phyloP scores from a whole-genome alignment of 2,113 vertebrate species.

The Chaetodon trifascialis region DNA sequence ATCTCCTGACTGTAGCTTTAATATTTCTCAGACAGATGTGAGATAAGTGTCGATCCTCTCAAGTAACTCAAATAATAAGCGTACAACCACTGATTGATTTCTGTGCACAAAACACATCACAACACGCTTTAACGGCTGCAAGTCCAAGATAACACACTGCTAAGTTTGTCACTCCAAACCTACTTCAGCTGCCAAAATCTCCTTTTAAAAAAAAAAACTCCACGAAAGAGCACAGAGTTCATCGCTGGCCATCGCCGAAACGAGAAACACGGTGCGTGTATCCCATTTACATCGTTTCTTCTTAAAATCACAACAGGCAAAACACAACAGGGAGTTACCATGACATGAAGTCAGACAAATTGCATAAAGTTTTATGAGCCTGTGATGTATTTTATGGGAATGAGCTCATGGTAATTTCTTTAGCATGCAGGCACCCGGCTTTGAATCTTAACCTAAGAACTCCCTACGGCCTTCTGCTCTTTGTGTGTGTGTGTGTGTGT shows the following conservation, averaged over 20 bases:
- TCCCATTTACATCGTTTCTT: constrained; percentile 16
- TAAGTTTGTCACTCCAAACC: not conserved
- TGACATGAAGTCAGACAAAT: constrained; percentile 47
- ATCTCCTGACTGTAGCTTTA: not conserved
- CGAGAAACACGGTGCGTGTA: not conserved
- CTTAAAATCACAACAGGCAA: constrained; percentile 38
- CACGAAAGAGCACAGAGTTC: not conserved
- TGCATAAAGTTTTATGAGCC: constrained; percentile 62
- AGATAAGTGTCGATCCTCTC: not conserved
- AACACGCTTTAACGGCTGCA: constrained; percentile 10
- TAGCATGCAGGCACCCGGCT: constrained; percentile 49
- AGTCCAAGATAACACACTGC: constrained; percentile 15
- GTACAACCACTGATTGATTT: not conserved
- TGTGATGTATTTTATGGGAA: constrained; percentile 57
- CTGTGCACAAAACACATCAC: constrained; percentile 4
- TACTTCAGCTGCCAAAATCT: not conserved
- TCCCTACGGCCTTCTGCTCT: not conserved
- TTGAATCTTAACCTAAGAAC: not conserved
- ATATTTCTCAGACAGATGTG: not conserved
- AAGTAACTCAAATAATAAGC: not conserved
- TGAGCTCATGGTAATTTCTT: constrained; percentile 73
- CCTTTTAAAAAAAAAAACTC: too few species aligned
- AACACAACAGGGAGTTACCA: constrained; percentile 51
- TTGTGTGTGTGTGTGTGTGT: constrained; percentile 13
- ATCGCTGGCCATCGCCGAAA: constrained; percentile 16